Evolutionary conservation across 2,797 vertebrate species (phyloP).

Genomic region (Myripristis jacobus): DNA sequence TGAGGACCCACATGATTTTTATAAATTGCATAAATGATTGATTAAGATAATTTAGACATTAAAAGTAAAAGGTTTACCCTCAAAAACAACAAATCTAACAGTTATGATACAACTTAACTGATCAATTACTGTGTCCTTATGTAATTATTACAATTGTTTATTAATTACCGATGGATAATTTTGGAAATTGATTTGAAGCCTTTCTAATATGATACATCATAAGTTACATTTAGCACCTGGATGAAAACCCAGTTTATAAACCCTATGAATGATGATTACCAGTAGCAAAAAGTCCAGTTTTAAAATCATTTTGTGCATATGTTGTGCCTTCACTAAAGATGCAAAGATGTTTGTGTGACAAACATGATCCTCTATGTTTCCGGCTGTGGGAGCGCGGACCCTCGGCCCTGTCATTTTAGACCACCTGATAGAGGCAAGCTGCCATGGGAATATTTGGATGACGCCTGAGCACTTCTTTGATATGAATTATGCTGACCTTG

Average conservation of each 20-base stretch:
- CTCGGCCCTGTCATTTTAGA: constrained; percentile 32
- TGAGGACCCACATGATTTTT: too few relatives aligned
- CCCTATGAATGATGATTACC: not conserved
- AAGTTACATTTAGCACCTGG: not conserved
- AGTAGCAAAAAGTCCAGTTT: not conserved
- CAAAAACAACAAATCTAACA: too few relatives aligned
- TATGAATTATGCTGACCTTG: constrained; percentile 56
- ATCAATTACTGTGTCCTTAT: too few relatives aligned
- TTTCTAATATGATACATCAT: too few relatives aligned
- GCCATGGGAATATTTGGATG: constrained; percentile 32
- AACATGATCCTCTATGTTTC: constrained; percentile 22
- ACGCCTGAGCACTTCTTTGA: constrained; percentile 30
- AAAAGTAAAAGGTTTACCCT: too few relatives aligned
- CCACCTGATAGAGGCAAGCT: constrained; percentile 27
- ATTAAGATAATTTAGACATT: too few relatives aligned
- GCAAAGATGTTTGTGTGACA: not conserved
- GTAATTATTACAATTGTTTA: too few relatives aligned
- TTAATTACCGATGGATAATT: too few relatives aligned
- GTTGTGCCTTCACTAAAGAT: too few relatives aligned
- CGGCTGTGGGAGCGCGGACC: constrained; percentile 12
- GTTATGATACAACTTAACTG: too few relatives aligned
- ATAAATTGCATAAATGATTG: too few relatives aligned
- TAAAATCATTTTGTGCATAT: constrained; percentile 10
- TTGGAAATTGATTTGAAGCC: too few relatives aligned
- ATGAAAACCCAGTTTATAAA: not conserved